phyloP scores from a whole-genome alignment of 2,888 invertebrate species.

The Chaetoderma sp. region DNA sequence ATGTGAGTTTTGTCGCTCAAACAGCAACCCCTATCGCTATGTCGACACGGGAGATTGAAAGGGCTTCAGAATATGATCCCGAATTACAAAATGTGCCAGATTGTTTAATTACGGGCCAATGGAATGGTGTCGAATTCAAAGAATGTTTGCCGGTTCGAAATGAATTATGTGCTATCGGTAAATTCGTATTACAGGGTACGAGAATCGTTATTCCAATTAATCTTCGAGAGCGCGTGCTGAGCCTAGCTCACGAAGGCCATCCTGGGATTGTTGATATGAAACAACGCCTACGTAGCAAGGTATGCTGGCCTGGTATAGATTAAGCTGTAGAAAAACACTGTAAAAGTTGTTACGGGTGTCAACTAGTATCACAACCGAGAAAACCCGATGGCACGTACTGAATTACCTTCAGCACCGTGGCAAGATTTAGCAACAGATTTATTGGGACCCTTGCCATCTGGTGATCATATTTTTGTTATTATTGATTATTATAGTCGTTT shows the following conservation, averaged over 20 bases:
- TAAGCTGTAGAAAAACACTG: neutral
- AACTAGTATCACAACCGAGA: neutral
- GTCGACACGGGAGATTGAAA: neutral
- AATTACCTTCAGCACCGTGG: slow-evolving; percentile 35
- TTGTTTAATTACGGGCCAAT: neutral
- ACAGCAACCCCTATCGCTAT: neutral
- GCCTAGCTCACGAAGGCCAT: slow-evolving; percentile 24
- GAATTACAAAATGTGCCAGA: neutral
- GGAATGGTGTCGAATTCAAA: neutral
- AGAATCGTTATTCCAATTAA: slow-evolving; percentile 6
- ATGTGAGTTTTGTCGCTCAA: slow-evolving; percentile 6
- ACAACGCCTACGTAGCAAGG: slow-evolving; percentile 1
- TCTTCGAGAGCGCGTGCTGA: slow-evolving; percentile 3
- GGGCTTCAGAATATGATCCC: neutral
- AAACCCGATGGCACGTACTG: slow-evolving; percentile 27
- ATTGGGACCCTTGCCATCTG: slow-evolving; percentile 35
- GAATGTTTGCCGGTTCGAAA: neutral
- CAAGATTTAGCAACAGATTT: slow-evolving; percentile 37
- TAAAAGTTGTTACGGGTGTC: neutral
- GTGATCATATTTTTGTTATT: slow-evolving; percentile 33
- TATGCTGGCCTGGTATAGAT: slow-evolving; percentile 11
- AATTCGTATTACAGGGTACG: slow-evolving; percentile 9
- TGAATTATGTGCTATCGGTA: slow-evolving; percentile 10
- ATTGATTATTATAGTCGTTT: slow-evolving; percentile 43
- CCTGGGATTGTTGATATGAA: slow-evolving; percentile 12